These are phyloP conservation scores for Drosophila erecta DNA, from an alignment of 1,140 invertebrate genomes.

Conservation along the genomic window DNA sequence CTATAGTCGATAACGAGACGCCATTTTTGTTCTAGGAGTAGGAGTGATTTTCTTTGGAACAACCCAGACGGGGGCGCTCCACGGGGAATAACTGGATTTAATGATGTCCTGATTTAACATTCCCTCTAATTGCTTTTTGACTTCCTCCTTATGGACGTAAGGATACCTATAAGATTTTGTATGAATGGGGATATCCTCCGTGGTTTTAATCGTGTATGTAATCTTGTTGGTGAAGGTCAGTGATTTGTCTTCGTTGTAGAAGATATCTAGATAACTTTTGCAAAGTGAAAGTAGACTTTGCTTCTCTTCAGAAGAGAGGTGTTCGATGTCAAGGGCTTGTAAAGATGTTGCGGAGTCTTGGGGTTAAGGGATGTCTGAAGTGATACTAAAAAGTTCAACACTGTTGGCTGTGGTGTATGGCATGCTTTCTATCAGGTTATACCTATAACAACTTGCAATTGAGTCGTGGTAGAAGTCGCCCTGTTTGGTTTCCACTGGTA, in stretches of 20 bases:
- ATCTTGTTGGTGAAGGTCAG: too few relatives aligned
- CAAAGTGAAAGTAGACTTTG: background rate
- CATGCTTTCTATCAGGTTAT: too few relatives aligned
- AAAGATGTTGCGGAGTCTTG: too few relatives aligned
- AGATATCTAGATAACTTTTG: slow-evolving; percentile 1
- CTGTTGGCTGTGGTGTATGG: too few relatives aligned
- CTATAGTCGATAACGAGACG: slow-evolving; percentile 11
- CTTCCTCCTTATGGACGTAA: slow-evolving; percentile 20
- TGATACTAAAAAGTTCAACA: too few relatives aligned
- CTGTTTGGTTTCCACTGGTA: too few relatives aligned
- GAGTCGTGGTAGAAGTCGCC: too few relatives aligned
- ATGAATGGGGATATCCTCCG: slow-evolving; percentile 14
- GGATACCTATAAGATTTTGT: slow-evolving; percentile 24
- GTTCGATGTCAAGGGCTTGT: too few relatives aligned
- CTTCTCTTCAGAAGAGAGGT: too few relatives aligned
- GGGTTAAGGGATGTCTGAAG: too few relatives aligned
- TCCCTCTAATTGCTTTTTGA: slow-evolving; percentile 15
- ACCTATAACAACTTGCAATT: too few relatives aligned
- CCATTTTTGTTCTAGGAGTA: slow-evolving; percentile 17
- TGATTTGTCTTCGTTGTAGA: background rate
- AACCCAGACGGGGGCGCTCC: slow-evolving; percentile 8
- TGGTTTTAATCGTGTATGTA: background rate
- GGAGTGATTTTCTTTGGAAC: slow-evolving; percentile 8
- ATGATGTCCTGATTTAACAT: slow-evolving; percentile 24
- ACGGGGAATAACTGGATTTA: slow-evolving; percentile 14